Evolutionary conservation across 2,113 vertebrate genomes (phyloP).

Genomic region (Aegithalos caudatus): DNA sequence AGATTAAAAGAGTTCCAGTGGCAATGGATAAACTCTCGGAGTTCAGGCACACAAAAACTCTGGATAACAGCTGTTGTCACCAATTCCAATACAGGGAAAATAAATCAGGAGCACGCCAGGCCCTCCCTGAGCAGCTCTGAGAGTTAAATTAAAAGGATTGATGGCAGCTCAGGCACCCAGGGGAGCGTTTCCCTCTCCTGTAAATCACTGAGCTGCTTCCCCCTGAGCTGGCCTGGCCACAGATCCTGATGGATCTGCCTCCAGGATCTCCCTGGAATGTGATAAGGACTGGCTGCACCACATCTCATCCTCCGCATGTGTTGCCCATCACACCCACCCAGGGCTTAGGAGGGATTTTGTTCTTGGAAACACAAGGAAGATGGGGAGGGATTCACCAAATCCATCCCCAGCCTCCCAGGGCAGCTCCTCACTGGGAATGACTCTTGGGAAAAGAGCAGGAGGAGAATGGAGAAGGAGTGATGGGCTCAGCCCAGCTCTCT

Average conservation of each 20-base stretch:
- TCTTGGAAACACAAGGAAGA: background rate
- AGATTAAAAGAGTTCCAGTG: background rate
- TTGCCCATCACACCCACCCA: background rate
- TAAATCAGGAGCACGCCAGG: background rate
- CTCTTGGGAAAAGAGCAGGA: background rate
- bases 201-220: background rate
- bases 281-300: accelerated
- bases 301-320: accelerated
- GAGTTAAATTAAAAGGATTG: background rate
- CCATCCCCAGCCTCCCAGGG: background rate
- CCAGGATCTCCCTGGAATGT: background rate
- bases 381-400: background rate
- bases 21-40: background rate
- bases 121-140: background rate
- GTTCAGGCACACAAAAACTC: background rate
- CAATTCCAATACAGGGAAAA: background rate
- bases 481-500: accelerated
- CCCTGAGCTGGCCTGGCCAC: background rate
- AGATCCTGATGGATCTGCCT: background rate
- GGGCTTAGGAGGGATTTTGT: background rate
- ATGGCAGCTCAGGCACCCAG: background rate
- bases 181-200: background rate
- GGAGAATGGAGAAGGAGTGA: background rate
- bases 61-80: background rate
- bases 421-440: accelerated